These are phyloP conservation scores for Saturnia pavonia DNA, from an alignment of 2,888 invertebrate genomes.

Conservation along the genomic window DNA sequence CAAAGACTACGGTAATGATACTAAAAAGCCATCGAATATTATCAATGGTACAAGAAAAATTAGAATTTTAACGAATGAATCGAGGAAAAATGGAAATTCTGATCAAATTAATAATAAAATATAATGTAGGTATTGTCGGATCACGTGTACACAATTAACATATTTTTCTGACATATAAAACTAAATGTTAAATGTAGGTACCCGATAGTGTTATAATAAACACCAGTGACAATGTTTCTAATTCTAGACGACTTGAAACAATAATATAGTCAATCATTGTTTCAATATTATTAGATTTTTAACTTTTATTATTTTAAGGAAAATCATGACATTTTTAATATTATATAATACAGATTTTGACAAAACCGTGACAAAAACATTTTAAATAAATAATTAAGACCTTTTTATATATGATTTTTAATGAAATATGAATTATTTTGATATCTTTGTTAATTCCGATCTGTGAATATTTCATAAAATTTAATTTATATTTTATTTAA, in stretches of 20 bases:
- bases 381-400: too few relatives aligned
- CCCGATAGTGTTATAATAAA: neutral
- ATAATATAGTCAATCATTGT: conserved; percentile 14
- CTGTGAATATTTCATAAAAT: neutral
- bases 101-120: conserved; percentile 4
- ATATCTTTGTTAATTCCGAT: too few relatives aligned
- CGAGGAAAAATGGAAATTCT: conserved; percentile 24
- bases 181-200: neutral
- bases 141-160: neutral
- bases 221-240: neutral
- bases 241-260: conserved; percentile 5
- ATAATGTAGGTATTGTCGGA: neutral
- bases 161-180: neutral
- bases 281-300: conserved; percentile 2
- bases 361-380: too few relatives aligned
- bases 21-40: neutral
- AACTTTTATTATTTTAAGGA: neutral
- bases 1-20: conserved; percentile 2
- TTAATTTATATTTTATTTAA: neutral
- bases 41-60: conserved; percentile 19
- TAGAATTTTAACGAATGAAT: conserved; percentile 29
- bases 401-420: too few relatives aligned
- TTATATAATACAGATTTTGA: neutral
- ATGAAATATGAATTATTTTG: too few relatives aligned
- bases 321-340: neutral